Evolutionary conservation across 2,113 vertebrate species (phyloP).

Genomic region (Gobius niger): DNA sequence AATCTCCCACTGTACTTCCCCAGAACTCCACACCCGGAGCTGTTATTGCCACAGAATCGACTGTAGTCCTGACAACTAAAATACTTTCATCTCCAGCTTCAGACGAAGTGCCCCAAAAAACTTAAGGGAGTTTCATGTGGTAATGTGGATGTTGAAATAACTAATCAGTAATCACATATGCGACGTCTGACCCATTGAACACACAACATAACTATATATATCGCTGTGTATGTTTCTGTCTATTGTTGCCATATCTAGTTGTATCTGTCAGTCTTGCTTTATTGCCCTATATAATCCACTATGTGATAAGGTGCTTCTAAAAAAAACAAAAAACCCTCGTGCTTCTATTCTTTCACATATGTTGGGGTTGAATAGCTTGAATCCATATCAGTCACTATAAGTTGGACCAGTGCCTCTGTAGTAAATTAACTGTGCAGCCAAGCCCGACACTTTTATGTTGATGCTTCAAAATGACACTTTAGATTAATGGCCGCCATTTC

Average conservation of each 20-base stretch:
- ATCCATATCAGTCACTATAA: slow-evolving; percentile 7
- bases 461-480: slow-evolving; percentile 15
- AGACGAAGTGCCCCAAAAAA: too few relatives aligned
- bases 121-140: too few relatives aligned
- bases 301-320: not conserved
- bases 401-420: slow-evolving; percentile 8
- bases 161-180: not conserved
- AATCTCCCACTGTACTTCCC: too few relatives aligned
- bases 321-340: not conserved
- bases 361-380: slow-evolving; percentile 2
- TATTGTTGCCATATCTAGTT: slow-evolving; percentile 9
- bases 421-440: slow-evolving; percentile 25
- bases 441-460: slow-evolving; percentile 22
- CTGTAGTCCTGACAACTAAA: too few relatives aligned
- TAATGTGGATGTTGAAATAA: too few relatives aligned
- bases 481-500: slow-evolving; percentile 8
- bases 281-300: not conserved
- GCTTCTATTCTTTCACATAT: slow-evolving; percentile 5
- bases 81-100: too few relatives aligned
- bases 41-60: too few relatives aligned
- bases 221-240: not conserved
- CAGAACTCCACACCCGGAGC: too few relatives aligned
- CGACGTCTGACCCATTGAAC: not conserved
- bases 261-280: slow-evolving; percentile 2
- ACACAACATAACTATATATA: slow-evolving; percentile 10